These are phyloP conservation scores for Acropora tenuis DNA, from an alignment of 64 coral and sea anemone genomes.

Conservation along the genomic window DNA sequence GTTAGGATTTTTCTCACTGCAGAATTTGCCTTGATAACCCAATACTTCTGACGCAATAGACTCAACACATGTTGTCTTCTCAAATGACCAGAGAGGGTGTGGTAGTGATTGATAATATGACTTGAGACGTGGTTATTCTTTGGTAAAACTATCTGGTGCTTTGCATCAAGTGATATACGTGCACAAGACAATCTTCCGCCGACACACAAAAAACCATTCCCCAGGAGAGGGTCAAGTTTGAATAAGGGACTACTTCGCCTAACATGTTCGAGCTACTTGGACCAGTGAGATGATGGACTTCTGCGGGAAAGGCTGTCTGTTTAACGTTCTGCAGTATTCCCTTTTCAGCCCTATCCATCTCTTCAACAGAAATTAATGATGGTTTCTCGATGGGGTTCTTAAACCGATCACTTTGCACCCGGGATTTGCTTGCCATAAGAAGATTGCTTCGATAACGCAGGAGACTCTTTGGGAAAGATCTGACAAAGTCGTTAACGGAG, in stretches of 20 bases:
- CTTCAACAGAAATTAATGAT: too few species aligned
- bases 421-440: background rate
- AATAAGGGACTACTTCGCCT: background rate
- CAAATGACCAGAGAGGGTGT: constrained; percentile 21
- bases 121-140: constrained; percentile 5
- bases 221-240: constrained; percentile 37
- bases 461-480: constrained; percentile 14
- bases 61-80: constrained; percentile 20
- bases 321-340: too few species aligned
- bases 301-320: too few species aligned
- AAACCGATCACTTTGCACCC: background rate
- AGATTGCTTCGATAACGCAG: constrained; percentile 18
- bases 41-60: background rate
- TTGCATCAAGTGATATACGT: constrained; percentile 6
- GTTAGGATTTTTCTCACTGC: background rate
- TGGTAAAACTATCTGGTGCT: constrained; percentile 38
- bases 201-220: constrained; percentile 3
- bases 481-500: background rate
- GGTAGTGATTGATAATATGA: constrained; percentile 33
- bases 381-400: too few species aligned
- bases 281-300: background rate
- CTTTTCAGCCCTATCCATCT: too few species aligned
- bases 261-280: background rate
- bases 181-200: constrained; percentile 37
- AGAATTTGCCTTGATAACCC: constrained; percentile 1